These are phyloP conservation scores for Choreutis nemorana DNA, from an alignment of 2,888 invertebrate genomes.

Conservation along the genomic window DNA sequence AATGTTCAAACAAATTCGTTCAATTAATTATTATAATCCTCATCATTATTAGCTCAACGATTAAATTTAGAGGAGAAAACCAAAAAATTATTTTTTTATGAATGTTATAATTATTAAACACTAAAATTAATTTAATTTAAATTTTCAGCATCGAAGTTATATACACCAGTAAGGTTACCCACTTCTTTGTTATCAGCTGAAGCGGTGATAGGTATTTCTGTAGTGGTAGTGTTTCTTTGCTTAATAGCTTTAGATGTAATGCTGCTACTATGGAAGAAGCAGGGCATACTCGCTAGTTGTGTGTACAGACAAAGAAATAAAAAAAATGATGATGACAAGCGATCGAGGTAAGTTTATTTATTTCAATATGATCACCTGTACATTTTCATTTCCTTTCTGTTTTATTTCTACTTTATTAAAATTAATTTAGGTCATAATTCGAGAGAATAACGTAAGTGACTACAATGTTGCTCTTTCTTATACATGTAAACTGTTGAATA, in stretches of 20 bases:
- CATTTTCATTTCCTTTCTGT: not conserved
- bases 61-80: too few species aligned
- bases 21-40: too few species aligned
- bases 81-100: too few species aligned
- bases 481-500: too few species aligned
- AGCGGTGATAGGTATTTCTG: conserved; percentile 82
- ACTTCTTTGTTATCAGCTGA: conserved; percentile 65
- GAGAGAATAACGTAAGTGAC: too few species aligned
- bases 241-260: conserved; percentile 82
- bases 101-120: too few species aligned
- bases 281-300: conserved; percentile 74
- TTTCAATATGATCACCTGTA: conserved; percentile 1
- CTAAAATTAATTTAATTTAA: conserved; percentile 4
- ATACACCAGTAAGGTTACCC: too few species aligned
- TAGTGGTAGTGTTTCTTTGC: conserved; percentile 77
- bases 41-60: too few species aligned
- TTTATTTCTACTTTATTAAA: too few species aligned
- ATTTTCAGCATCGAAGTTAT: conserved; percentile 1
- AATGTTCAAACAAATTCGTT: too few species aligned
- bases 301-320: conserved; percentile 69
- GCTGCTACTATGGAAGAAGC: conserved; percentile 70
- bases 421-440: too few species aligned
- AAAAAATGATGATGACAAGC: conserved; percentile 69
- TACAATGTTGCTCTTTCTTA: too few species aligned
- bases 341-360: conserved; percentile 28